Evolutionary conservation across 2,888 invertebrate species (phyloP), one percentile per base, ranked within the genome.

Genomic region (Esperia sulphurella): DNA sequence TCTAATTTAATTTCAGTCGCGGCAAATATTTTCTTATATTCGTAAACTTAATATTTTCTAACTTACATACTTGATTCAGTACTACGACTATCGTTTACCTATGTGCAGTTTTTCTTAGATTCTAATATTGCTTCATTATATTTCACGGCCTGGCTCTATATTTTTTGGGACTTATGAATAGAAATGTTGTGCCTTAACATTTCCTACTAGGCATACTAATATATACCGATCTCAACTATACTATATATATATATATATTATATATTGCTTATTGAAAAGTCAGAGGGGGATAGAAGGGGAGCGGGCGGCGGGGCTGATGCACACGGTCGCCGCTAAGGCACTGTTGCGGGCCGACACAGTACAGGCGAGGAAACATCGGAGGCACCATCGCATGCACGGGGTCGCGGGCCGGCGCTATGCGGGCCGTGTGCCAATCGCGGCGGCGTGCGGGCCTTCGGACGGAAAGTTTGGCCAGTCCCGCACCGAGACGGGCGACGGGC

Each of bases 401-500:
- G 39, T 12, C 10, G 14, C 77, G 74, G 71, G 70, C 65, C 47
- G 48, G 35, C 40, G 31, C 33, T 30, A 12, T 9, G 28, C 37
- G 44, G 43, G 45, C 51, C 48, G 51, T 47, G 52, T 46, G 46
- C 33, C 57, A 57, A 57, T 60, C 58, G 63, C 57, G 64, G 65
- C 64, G 45, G 57, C 40, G 50, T 30, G 64, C 76, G 79, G 83
- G 80, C 75, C 85, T 80, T 80, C 81, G 88, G 88, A 88, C 88
- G 88, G 88, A 88, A 79, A 80, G 77, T 79, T 84, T 79, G 85
- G 84, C 84, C 79, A 84, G 83, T 79, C 78, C 79, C 75, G 71
- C 79, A 77, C 81, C 81, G 86, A 79, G 77, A 68, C 73, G 74
- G 74, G 66, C 67, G 72, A 70, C 71, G 41, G 72, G 71, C 73